Evolutionary conservation across 2,797 vertebrate species (phyloP).

Genomic region (Tachyglossus aculeatus): DNA sequence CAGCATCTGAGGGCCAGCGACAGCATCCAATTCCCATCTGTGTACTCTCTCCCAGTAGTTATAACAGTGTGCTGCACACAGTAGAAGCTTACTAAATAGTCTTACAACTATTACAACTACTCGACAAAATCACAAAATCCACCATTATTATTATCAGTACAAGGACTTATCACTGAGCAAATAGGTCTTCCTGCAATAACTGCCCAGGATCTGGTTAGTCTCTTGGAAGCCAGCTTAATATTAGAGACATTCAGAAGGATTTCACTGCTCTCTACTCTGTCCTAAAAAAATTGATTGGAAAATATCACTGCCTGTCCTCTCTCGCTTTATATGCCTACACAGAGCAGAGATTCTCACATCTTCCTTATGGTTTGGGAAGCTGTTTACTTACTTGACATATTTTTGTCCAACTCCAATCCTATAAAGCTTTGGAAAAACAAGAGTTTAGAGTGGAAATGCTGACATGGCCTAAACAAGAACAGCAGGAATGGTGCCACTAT

Average conservation of each 20-base stretch:
- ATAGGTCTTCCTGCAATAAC: too few species aligned
- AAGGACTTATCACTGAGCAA: too few species aligned
- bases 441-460: background rate
- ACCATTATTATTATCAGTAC: too few species aligned
- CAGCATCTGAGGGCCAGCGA: too few species aligned
- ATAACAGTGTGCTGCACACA: too few species aligned
- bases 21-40: too few species aligned
- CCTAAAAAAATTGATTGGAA: constrained; percentile 24
- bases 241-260: constrained; percentile 10
- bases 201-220: too few species aligned
- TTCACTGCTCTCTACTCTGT: constrained; percentile 16
- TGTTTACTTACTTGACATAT: constrained; percentile 13
- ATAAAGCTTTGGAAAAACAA: background rate
- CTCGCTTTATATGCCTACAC: background rate
- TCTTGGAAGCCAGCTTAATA: constrained; percentile 2
- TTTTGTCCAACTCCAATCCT: constrained; percentile 2
- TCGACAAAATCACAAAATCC: too few species aligned
- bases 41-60: too few species aligned
- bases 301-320: constrained; percentile 4
- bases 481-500: background rate
- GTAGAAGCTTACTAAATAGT: too few species aligned
- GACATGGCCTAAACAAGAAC: background rate
- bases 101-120: too few species aligned
- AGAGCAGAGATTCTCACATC: background rate
- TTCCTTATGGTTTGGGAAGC: constrained; percentile 16